Evolutionary conservation across 2,797 vertebrate genomes (phyloP), one percentile per base, ranked within the genome.

Genomic region (Amniataba percoides): DNA sequence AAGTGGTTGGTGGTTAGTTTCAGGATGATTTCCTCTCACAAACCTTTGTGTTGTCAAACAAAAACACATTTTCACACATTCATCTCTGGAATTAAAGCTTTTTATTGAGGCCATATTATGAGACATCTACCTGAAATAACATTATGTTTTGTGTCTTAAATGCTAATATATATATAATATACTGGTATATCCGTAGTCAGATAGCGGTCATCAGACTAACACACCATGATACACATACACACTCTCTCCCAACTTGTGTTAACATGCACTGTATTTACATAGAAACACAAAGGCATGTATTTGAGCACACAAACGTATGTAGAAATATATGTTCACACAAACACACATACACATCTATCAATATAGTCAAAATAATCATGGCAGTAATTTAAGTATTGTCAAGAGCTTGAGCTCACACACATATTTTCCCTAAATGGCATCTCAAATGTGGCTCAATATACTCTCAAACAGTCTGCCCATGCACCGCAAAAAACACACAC

Each of bases 321-420:
- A 46, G 43, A 63, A 31, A 63, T 39, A 21, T 18, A 16, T 51
- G 13, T 48, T 7, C 62, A 19, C 18, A 71, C 3, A 16, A 25
- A 25, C 11, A 21, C 36, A 49, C 3, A 12, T 6, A 0, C 46
- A 51, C 11, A 15, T n/a, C 13, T 11, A 65, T 7, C 8, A 5
- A 14, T n/a, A 40, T 23, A 73, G 59, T 70, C 61, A 70, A 72
- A 78, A 70, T 74, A 77, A 63, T 52, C 52, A 40, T 23, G n/a
- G 18, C 49, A 66, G 63, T 68, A 75, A 71, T 0, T 59, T 55
- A 64, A 73, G 46, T 63, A 52, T 49, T 61, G 56, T 14, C 19
- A 45, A 72, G 34, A 49, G 53, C 31, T 45, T 31, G 34, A 23
- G 27, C 21, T 39, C 31, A 46, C 42, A 68, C 10, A 52, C 31